A percentile compares a stretch with the other conserved stretches of the same genome.
Conservation (phyloP, 37 sponge, comb jelly and placozoan genomes). For the Haliclona indistincta region DNA sequence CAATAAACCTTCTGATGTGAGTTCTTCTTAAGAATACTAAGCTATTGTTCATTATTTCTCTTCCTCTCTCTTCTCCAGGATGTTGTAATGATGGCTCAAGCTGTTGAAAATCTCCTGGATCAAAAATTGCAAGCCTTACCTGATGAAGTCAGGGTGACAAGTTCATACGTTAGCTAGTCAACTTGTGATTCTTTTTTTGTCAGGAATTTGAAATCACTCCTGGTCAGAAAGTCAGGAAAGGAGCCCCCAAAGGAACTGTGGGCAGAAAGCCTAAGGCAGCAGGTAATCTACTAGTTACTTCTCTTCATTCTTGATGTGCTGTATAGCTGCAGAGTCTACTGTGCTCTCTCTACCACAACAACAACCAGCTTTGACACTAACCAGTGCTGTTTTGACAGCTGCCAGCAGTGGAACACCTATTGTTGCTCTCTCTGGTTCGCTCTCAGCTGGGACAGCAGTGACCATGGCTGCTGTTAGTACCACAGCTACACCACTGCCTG, state of each 20-base stretch:
- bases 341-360: too few relatives aligned
- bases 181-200: background rate
- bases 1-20: conserved; percentile 96
- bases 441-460: too few relatives aligned
- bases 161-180: too few relatives aligned
- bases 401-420: too few relatives aligned
- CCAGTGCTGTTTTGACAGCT: too few relatives aligned
- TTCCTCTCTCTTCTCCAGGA: conserved; percentile 42
- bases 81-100: conserved; percentile 81
- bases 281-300: background rate
- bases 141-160: conserved; percentile 63
- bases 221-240: conserved; percentile 27
- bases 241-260: background rate
- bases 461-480: background rate
- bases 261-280: background rate
- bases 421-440: too few relatives aligned
- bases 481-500: too few relatives aligned
- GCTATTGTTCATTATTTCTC: too few relatives aligned
- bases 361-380: too few relatives aligned
- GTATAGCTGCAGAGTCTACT: conserved; percentile 4
- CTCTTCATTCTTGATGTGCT: background rate
- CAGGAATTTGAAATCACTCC: conserved; percentile 25
- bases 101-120: conserved; percentile 77
- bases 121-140: conserved; percentile 81
- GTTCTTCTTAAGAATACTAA: too few relatives aligned